phyloP scores from a whole-genome alignment of 1,140 invertebrate genomes.

The Globodera rostochiensis region DNA sequence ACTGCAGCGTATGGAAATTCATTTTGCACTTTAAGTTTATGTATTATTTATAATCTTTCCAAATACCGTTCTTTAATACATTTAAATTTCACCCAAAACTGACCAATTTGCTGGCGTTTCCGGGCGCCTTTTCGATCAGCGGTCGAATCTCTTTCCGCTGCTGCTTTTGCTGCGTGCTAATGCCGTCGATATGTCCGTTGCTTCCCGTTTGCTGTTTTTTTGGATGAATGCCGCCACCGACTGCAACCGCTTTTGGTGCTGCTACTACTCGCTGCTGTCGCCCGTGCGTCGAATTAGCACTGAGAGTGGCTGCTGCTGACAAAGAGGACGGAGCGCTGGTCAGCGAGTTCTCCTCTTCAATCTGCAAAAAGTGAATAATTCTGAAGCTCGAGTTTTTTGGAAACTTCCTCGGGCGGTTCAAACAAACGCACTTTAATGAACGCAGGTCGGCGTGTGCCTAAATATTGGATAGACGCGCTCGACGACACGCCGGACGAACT shows the following conservation, averaged over 20 bases:
- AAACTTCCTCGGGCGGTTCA: not conserved
- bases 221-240: not conserved
- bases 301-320: not conserved
- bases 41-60: too few relatives aligned
- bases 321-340: not conserved
- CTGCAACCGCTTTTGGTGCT: not conserved
- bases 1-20: not conserved
- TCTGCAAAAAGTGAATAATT: not conserved
- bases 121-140: not conserved
- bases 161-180: not conserved
- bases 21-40: not conserved
- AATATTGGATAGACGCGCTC: slow-evolving; percentile 6
- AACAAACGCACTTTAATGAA: slow-evolving; percentile 1
- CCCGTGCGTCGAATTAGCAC: not conserved
- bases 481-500: slow-evolving; percentile 1
- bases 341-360: slow-evolving; percentile 10
- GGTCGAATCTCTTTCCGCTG: not conserved
- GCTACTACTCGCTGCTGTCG: not conserved
- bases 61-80: not conserved
- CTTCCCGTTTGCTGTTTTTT: not conserved
- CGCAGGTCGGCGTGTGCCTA: not conserved
- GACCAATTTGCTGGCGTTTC: not conserved
- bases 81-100: not conserved
- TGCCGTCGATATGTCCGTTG: not conserved
- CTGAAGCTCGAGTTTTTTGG: not conserved